Evolutionary conservation across 2,113 vertebrate genomes (phyloP).

Genomic region (Cettia cetti): DNA sequence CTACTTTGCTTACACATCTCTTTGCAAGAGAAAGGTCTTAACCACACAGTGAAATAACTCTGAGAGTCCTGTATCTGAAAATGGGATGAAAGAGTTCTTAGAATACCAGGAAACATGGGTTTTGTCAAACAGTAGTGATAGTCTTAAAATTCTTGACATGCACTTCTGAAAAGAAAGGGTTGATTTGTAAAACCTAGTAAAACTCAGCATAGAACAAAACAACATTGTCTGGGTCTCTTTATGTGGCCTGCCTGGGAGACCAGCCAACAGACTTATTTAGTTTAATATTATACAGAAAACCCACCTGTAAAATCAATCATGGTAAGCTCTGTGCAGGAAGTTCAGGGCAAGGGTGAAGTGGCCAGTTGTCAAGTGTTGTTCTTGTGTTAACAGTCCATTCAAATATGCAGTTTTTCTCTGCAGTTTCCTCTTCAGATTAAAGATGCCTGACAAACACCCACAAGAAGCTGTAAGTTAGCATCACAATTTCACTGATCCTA

Average conservation of each 20-base stretch:
- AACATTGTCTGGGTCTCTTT: background rate
- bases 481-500: background rate
- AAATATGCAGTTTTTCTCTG: background rate
- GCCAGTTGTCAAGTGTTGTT: background rate
- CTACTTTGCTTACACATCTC: background rate
- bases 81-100: background rate
- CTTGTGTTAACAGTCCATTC: background rate
- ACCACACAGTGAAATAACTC: background rate
- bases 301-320: constrained; percentile 41
- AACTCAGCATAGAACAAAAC: background rate
- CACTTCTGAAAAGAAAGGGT: background rate
- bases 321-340: background rate
- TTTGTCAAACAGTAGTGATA: background rate
- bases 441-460: background rate
- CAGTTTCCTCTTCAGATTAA: background rate
- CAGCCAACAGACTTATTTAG: background rate
- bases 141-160: background rate
- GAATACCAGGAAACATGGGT: background rate
- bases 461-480: background rate
- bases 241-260: background rate
- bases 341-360: background rate
- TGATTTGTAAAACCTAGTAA: constrained; percentile 13
- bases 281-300: background rate
- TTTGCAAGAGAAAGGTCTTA: background rate
- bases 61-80: background rate